These are phyloP conservation scores for Okamejei kenojei DNA, from an alignment of 2,797 vertebrate species.

Conservation along the genomic window DNA sequence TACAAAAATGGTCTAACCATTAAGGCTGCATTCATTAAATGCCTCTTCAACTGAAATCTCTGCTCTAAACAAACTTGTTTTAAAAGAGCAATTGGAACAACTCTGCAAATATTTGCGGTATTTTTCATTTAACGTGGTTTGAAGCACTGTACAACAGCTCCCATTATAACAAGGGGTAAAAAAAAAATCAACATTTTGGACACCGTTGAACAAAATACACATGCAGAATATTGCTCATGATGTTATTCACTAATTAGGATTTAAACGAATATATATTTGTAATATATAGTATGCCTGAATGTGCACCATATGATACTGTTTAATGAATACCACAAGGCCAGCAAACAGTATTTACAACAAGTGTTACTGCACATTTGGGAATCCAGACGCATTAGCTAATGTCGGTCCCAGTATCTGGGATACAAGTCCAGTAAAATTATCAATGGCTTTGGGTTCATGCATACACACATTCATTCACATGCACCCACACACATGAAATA, in stretches of 20 bases:
- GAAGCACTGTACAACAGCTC: constrained; percentile 60
- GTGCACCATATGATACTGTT: constrained; percentile 58
- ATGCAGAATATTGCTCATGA: constrained; percentile 78
- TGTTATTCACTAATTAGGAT: constrained; percentile 67
- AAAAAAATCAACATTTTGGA: constrained; percentile 56
- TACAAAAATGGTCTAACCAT: neutral
- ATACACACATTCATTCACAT: constrained; percentile 47
- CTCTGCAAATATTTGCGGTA: constrained; percentile 37
- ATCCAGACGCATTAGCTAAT: constrained; percentile 62
- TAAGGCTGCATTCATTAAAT: neutral
- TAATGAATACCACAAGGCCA: no score
- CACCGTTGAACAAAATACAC: constrained; percentile 68
- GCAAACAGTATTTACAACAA: constrained; percentile 46
- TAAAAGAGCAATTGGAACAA: constrained; percentile 19
- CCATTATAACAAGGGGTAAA: constrained; percentile 60
- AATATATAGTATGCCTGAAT: constrained; percentile 70
- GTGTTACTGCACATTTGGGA: constrained; percentile 61
- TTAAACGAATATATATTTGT: constrained; percentile 53
- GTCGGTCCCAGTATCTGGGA: constrained; percentile 62
- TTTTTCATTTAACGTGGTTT: constrained; percentile 46
- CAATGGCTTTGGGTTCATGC: constrained; percentile 48
- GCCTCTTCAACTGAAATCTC: constrained; percentile 20
- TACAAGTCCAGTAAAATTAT: constrained; percentile 66
- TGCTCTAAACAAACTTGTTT: constrained; percentile 7
- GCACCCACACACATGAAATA: constrained; percentile 51